phyloP scores from a whole-genome alignment of 2,113 vertebrate species.

The Lagopus muta region DNA sequence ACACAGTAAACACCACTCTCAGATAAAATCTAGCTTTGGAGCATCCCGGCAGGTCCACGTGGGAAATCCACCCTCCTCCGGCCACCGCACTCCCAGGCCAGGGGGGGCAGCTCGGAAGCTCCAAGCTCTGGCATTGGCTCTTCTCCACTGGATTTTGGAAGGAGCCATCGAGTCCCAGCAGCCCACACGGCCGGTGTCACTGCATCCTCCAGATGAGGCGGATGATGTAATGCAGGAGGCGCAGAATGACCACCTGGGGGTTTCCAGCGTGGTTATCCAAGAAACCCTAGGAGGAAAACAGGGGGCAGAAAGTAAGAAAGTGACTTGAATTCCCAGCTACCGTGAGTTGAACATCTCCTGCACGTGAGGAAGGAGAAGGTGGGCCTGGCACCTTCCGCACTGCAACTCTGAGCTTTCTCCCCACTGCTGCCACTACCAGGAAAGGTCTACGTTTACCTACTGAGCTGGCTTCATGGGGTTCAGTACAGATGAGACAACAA shows the following conservation, averaged over 20 bases:
- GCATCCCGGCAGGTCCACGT: not conserved
- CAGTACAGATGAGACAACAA: not conserved
- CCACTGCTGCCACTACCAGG: not conserved
- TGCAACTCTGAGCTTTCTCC: not conserved
- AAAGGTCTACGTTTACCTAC: not conserved
- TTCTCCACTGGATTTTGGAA: not conserved
- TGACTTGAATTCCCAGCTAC: not conserved
- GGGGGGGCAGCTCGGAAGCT: not conserved
- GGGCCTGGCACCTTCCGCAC: no score
- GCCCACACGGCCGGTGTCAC: not conserved
- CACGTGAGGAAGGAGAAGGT: not conserved
- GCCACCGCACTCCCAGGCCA: not conserved
- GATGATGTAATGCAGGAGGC: slow-evolving; percentile 76
- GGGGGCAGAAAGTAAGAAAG: not conserved
- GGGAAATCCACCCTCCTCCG: not conserved
- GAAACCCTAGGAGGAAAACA: slow-evolving; percentile 69
- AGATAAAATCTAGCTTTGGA: not conserved
- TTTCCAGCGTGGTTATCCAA: slow-evolving; percentile 59
- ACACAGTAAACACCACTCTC: slow-evolving; percentile 56
- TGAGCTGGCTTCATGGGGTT: not conserved
- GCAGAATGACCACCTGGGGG: slow-evolving; percentile 74
- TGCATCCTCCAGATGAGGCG: slow-evolving; percentile 80
- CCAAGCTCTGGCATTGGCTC: not conserved
- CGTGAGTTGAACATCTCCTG: accelerated
- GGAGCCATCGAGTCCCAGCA: not conserved